These are phyloP conservation scores for Ectemnius cavifrons DNA, from an alignment of 2,888 invertebrate species.

Conservation along the genomic window DNA sequence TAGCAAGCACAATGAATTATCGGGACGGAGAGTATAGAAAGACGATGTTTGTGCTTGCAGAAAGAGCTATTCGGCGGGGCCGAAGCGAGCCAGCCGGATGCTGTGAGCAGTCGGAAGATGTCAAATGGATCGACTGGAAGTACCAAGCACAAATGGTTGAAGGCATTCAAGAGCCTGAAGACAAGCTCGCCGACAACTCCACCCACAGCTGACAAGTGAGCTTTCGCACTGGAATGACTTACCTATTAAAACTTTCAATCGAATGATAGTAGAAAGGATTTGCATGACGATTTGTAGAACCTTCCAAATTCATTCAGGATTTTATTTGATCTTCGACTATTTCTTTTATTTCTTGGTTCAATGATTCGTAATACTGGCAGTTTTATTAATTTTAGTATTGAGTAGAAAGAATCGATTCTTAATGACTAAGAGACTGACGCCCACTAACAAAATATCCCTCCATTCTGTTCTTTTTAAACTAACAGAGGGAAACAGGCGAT, in stretches of 20 bases:
- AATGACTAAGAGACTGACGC: too few relatives aligned
- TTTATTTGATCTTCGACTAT: too few relatives aligned
- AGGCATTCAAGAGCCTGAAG: conserved; percentile 96
- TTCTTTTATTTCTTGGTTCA: too few relatives aligned
- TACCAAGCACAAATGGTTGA: conserved; percentile 98
- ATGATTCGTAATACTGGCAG: too few relatives aligned
- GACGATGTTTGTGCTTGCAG: conserved; percentile 79
- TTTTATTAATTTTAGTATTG: too few relatives aligned
- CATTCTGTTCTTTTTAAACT: too few relatives aligned
- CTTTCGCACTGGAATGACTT: conserved; percentile 50
- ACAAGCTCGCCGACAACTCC: conserved; percentile 82
- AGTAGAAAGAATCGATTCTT: too few relatives aligned
- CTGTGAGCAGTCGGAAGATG: conserved; percentile 88
- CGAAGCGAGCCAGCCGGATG: conserved; percentile 79
- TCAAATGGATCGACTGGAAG: conserved; percentile 91
- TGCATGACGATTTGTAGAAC: too few relatives aligned
- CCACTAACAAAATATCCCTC: too few relatives aligned
- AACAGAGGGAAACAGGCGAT: conserved; percentile 90
- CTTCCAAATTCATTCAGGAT: too few relatives aligned
- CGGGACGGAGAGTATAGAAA: background rate
- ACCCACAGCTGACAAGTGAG: conserved; percentile 82
- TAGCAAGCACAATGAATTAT: background rate
- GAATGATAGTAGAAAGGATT: too few relatives aligned
- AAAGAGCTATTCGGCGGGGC: conserved; percentile 86
- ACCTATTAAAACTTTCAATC: too few relatives aligned